phyloP scores from a whole-genome alignment of 2,888 invertebrate genomes.

The Acanthosepion lycidas region DNA sequence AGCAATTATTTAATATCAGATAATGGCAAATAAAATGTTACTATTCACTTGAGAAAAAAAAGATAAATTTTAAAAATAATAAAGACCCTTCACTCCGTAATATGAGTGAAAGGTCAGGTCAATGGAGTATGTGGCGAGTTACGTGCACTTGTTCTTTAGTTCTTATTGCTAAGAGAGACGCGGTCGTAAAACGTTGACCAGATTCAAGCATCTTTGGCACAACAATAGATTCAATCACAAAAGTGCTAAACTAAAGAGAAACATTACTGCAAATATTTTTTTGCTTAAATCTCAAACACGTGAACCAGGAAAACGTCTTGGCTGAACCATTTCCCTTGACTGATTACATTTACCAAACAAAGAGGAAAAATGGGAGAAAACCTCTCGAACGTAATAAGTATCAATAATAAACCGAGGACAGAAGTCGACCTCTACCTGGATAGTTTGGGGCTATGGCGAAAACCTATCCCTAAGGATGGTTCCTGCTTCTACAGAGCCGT shows the following conservation, averaged over 20 bases:
- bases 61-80: background rate
- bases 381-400: conserved; percentile 38
- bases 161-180: background rate
- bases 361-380: background rate
- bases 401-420: conserved; percentile 43
- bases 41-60: no score
- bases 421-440: conserved; percentile 40
- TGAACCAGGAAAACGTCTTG: background rate
- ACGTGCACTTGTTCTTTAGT: background rate
- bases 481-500: conserved; percentile 41
- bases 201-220: background rate
- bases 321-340: background rate
- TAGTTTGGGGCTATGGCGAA: conserved; percentile 41
- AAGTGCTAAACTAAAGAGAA: background rate
- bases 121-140: background rate
- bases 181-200: background rate
- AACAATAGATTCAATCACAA: background rate
- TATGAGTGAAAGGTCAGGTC: background rate
- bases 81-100: background rate
- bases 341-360: background rate
- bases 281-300: background rate
- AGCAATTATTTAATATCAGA: background rate
- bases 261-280: background rate
- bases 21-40: background rate
- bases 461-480: conserved; percentile 44